Base-by-base conservation (phyloP, 1,140 invertebrate species). In the Diuraphis noxia region DNA sequence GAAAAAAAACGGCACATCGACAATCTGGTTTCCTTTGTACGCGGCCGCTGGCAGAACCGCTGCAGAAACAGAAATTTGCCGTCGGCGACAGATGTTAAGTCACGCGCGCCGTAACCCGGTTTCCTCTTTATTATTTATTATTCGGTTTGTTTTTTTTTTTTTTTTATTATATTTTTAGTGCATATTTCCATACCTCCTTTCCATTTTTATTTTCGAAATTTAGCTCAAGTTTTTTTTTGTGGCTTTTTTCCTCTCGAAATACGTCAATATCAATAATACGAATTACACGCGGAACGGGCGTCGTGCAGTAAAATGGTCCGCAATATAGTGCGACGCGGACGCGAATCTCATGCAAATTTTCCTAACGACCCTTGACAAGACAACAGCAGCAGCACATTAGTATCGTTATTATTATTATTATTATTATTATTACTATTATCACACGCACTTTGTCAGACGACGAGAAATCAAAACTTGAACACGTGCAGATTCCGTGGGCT, bases 11-110 rank as follows among this genome's bases (percentile, higher is more conserved):
- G n/a, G 52, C 34, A 10, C 84, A 13, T 10, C 49, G 49, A 88
- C 86, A 88, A 88, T 88, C 86, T 88, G 86, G 86, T 88, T 88
- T 88, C 49, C 86, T 88, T 88, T 88, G 86, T 88, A 88, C n/a
- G 40, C 52, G 36, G 86, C 49, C 52, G 86, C 86, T 52, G 86
- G 86, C 52, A 41, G 36, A 40, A 17, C 43, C 17, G 43, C 43
- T 10, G 43, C 86, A 40, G 49, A 63, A 56, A 87, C 46, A 87
- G 46, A 87, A 88, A 88, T 63, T 63, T 17, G 36, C 86, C n/a
- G 86, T 63, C 52, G 86, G 36, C 86, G 86, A 88, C 86, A 63
- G 86, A 88, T 63, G 86, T 88, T 88, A 88, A 88, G 86, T 88
- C 36, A 88, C 86, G 86, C 86, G 49, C 86, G 86, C 86, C 46